Evolutionary conservation across 30 jellyfish, hydroid and myxozoan genomes (phyloP).

Genomic region (Turritopsis rubra): DNA sequence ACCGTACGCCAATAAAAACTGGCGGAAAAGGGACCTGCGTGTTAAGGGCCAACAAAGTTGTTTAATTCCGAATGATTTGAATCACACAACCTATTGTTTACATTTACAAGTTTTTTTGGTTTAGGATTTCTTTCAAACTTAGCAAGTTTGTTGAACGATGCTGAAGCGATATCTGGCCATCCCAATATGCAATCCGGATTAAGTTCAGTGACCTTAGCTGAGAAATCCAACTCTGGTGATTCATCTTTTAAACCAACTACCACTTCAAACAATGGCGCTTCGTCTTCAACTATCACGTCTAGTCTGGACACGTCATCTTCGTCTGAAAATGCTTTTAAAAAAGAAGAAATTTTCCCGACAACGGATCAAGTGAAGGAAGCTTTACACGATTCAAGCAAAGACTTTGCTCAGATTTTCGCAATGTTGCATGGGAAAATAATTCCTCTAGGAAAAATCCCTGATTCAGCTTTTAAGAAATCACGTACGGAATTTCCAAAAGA

Average conservation of each 20-base stretch:
- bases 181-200: conserved; percentile 26
- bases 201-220: conserved; percentile 34
- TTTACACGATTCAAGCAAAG: conserved; percentile 18
- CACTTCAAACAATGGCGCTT: conserved; percentile 19
- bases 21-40: too few relatives aligned
- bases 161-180: conserved; percentile 58
- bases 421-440: conserved; percentile 82
- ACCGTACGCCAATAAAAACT: too few relatives aligned
- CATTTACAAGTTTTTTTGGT: too few relatives aligned
- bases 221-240: background rate
- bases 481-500: conserved; percentile 48
- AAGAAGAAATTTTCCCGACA: background rate
- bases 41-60: too few relatives aligned
- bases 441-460: conserved; percentile 83
- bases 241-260: conserved; percentile 9
- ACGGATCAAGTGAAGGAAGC: conserved; percentile 12
- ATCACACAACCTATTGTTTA: background rate
- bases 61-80: too few relatives aligned
- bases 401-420: conserved; percentile 88
- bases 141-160: conserved; percentile 80
- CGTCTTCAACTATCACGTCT: background rate
- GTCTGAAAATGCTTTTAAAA: background rate
- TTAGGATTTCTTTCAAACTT: conserved; percentile 87
- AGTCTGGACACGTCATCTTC: conserved; percentile 21
- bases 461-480: conserved; percentile 70